These are phyloP conservation scores for Vulpes vulpes DNA, from an alignment of 2,113 vertebrate genomes.

Conservation along the genomic window DNA sequence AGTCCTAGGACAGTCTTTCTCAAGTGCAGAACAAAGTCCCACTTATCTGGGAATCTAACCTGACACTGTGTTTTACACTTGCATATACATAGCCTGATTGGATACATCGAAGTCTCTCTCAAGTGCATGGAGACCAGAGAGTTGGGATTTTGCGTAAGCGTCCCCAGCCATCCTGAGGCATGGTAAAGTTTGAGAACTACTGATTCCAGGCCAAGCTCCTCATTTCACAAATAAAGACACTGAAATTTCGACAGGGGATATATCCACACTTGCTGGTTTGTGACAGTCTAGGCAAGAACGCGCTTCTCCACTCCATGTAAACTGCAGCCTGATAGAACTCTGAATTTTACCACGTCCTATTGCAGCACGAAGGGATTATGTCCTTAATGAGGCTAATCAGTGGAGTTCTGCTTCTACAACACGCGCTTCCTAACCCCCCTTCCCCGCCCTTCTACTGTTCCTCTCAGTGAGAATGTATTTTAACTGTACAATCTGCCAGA, in stretches of 20 bases:
- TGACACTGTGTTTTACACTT: not conserved
- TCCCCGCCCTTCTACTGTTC: too few relatives aligned
- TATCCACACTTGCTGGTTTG: not conserved
- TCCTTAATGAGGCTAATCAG: not conserved
- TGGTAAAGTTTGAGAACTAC: not conserved
- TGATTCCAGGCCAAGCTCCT: not conserved
- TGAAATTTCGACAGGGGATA: not conserved
- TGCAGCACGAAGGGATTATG: too few relatives aligned
- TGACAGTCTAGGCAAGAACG: not conserved
- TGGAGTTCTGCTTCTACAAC: not conserved
- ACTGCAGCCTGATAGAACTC: not conserved
- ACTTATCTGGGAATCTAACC: not conserved
- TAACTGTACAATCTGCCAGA: not conserved
- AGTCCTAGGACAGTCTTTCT: not conserved
- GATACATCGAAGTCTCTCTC: not conserved
- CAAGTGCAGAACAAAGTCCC: not conserved
- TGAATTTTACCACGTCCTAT: not conserved
- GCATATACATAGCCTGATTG: not conserved
- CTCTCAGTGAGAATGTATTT: not conserved
- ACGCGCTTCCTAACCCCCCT: not conserved
- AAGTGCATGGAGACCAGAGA: not conserved
- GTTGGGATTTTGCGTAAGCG: not conserved
- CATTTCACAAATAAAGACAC: not conserved
- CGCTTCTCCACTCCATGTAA: not conserved
- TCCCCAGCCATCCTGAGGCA: not conserved